A percentile compares a stretch with the other conserved stretches of the same genome.
Evolutionary conservation across 2,888 invertebrate species (phyloP).

Genomic region (Syrista parreyssii): DNA sequence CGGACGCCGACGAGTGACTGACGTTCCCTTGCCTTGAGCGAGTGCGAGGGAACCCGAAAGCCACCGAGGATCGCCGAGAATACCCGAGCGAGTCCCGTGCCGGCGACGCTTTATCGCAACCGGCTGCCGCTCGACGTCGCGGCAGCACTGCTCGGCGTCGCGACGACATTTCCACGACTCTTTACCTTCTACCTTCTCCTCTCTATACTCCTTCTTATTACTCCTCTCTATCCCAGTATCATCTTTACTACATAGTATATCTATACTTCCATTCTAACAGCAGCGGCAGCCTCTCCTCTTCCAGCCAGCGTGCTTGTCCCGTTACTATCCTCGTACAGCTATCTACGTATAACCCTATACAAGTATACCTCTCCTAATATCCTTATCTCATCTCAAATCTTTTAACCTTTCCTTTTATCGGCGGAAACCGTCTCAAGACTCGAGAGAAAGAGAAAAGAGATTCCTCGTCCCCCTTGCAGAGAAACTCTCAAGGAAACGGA

Average conservation of each 20-base stretch:
- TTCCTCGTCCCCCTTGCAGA: not conserved
- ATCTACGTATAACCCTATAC: not conserved
- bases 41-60: constrained; percentile 40
- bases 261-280: not conserved
- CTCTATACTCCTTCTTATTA: constrained; percentile 4
- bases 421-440: not conserved
- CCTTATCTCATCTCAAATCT: not conserved
- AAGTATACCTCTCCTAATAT: not conserved
- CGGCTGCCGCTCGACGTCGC: constrained; percentile 48
- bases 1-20: constrained; percentile 65
- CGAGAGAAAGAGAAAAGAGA: not conserved
- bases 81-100: constrained; percentile 32
- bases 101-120: constrained; percentile 35
- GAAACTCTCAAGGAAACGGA: not conserved
- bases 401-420: not conserved
- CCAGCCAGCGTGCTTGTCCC: not conserved
- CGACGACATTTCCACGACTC: constrained; percentile 19
- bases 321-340: not conserved
- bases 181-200: not conserved
- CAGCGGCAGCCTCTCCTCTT: not conserved
- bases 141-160: constrained; percentile 56
- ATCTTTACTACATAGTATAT: not conserved
- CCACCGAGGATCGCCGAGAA: constrained; percentile 47
- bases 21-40: constrained; percentile 47
- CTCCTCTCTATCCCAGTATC: not conserved